Evolutionary conservation across 1,140 invertebrate genomes (phyloP).

Genomic region (Drosophila athabasca): DNA sequence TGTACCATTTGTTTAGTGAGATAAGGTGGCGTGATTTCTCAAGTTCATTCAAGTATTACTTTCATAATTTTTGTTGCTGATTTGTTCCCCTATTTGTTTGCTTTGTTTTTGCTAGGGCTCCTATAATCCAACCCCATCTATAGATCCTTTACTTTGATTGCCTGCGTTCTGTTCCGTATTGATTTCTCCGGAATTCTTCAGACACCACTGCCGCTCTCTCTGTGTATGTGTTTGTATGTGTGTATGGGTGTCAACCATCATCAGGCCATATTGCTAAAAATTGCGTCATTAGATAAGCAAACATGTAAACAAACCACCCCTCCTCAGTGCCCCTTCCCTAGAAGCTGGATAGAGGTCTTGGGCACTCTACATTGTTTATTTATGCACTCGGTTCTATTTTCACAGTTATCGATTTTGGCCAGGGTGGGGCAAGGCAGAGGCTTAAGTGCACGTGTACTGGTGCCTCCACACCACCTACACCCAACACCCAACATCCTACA

Average conservation of each 20-base stretch:
- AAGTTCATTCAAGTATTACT: constrained; percentile 79
- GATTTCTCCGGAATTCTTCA: constrained; percentile 16
- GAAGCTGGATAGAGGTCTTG: too few relatives aligned
- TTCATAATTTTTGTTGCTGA: constrained; percentile 22
- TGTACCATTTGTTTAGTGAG: constrained; percentile 72
- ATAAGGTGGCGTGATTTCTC: constrained; percentile 83
- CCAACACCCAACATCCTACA: neutral
- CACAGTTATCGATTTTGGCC: constrained; percentile 62
- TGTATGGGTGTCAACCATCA: constrained; percentile 14
- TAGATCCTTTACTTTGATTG: constrained; percentile 54
- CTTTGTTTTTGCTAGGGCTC: neutral
- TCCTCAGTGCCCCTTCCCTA: neutral
- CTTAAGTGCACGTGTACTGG: constrained; percentile 38
- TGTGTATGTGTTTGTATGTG: too few relatives aligned
- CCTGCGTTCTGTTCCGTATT: neutral
- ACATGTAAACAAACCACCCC: constrained; percentile 39
- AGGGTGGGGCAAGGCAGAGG: neutral
- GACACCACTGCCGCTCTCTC: neutral
- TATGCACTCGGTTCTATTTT: constrained; percentile 68
- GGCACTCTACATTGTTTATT: constrained; percentile 60
- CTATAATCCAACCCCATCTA: constrained; percentile 8
- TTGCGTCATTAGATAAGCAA: constrained; percentile 75
- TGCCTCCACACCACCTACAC: constrained; percentile 7
- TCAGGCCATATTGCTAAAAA: constrained; percentile 48
- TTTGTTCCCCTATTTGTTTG: constrained; percentile 13